A percentile compares a stretch with the other conserved stretches of the same genome.
Conservation (phyloP, 2,113 vertebrate species). For the Periophthalmus modestus region DNA sequence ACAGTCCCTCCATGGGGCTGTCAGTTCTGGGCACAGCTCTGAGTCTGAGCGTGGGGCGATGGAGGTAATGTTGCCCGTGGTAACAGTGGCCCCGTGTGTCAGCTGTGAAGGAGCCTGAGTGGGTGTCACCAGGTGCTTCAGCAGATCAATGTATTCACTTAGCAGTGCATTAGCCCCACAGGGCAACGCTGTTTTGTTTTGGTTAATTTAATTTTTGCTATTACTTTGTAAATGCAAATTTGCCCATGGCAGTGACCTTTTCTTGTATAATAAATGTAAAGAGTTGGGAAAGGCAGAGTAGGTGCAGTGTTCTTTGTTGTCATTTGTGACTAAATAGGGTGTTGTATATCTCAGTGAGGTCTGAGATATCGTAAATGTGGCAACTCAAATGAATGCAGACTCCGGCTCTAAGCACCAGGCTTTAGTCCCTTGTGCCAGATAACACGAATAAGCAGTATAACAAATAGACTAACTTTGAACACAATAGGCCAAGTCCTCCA, state of each 20-base stretch:
- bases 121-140: conserved; percentile 30
- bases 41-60: conserved; percentile 20
- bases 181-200: conserved; percentile 4
- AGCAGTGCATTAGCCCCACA: conserved; percentile 19
- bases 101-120: conserved; percentile 35
- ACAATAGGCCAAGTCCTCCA: too few relatives aligned
- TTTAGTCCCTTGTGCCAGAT: too few relatives aligned
- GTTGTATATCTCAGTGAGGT: not conserved
- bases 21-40: conserved; percentile 26
- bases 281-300: not conserved
- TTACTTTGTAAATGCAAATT: not conserved
- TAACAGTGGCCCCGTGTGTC: conserved; percentile 29
- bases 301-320: not conserved
- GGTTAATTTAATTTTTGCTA: conserved; percentile 17
- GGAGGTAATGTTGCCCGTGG: conserved; percentile 47
- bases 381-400: too few relatives aligned
- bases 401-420: too few relatives aligned
- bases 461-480: too few relatives aligned
- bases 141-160: conserved; percentile 19
- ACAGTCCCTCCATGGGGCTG: conserved; percentile 20
- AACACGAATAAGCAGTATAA: too few relatives aligned
- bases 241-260: not conserved
- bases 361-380: too few relatives aligned
- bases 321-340: not conserved
- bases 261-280: not conserved